phyloP scores from a whole-genome alignment of 1,140 invertebrate species.

The Drosophila lowei region DNA sequence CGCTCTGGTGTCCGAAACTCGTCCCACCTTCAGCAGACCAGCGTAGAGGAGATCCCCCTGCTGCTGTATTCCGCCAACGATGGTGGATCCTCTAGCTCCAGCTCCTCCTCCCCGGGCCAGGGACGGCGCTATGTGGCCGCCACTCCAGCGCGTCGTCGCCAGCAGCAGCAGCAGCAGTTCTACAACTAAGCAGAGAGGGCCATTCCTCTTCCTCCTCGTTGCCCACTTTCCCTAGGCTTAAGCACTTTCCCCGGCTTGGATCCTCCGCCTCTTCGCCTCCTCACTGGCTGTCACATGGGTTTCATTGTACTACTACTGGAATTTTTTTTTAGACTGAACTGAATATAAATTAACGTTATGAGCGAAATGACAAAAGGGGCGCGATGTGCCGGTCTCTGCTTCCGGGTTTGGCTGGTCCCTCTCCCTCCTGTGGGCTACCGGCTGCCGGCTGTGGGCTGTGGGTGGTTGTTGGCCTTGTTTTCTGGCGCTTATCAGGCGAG shows the following conservation, averaged over 20 bases:
- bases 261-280: conserved; percentile 16
- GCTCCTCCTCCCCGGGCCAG: conserved; percentile 15
- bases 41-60: conserved; percentile 76
- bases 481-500: conserved; percentile 58
- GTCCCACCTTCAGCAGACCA: conserved; percentile 63
- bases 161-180: conserved; percentile 45
- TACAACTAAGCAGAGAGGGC: conserved; percentile 32
- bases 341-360: conserved; percentile 81
- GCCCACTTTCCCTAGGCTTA: background rate
- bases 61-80: conserved; percentile 75
- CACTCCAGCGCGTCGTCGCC: conserved; percentile 68
- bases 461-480: conserved; percentile 22
- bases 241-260: no score
- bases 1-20: conserved; percentile 64
- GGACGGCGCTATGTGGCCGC: conserved; percentile 68
- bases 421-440: background rate
- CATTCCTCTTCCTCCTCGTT: background rate
- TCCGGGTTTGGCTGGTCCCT: conserved; percentile 20
- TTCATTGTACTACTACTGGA: conserved; percentile 44
- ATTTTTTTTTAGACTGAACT: conserved; percentile 77
- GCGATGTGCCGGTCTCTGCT: conserved; percentile 26
- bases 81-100: conserved; percentile 15
- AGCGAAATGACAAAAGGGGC: conserved; percentile 74
- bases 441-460: background rate
- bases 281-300: conserved; percentile 39